phyloP scores from a whole-genome alignment of 2,113 vertebrate genomes.

The Gadus macrocephalus region DNA sequence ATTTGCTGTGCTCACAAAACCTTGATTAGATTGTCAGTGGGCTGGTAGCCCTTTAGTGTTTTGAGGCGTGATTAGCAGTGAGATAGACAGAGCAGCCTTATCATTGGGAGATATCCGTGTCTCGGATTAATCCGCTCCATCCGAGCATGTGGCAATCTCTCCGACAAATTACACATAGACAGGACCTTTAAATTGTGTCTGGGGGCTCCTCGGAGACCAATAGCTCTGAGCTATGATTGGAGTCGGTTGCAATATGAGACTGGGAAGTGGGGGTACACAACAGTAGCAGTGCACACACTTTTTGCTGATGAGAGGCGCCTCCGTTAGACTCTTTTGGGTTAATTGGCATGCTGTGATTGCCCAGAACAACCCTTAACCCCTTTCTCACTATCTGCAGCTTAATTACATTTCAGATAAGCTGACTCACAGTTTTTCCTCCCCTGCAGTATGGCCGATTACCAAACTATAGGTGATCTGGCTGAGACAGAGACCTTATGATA shows the following conservation, averaged over 20 bases:
- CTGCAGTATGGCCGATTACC: too few species aligned
- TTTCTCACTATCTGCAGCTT: slow-evolving; percentile 8
- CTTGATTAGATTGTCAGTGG: slow-evolving; percentile 49
- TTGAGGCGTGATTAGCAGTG: slow-evolving; percentile 44
- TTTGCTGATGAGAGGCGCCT: slow-evolving; percentile 44
- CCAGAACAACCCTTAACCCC: slow-evolving; percentile 25
- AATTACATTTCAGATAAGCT: not conserved
- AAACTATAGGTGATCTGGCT: too few species aligned
- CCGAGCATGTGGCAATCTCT: slow-evolving; percentile 48
- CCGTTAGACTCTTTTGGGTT: slow-evolving; percentile 16
- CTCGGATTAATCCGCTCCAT: slow-evolving; percentile 48
- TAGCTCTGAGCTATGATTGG: slow-evolving; percentile 29
- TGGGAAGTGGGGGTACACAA: slow-evolving; percentile 54
- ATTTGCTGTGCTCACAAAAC: slow-evolving; percentile 47
- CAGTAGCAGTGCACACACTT: slow-evolving; percentile 27
- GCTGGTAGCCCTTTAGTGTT: slow-evolving; percentile 38
- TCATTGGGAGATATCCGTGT: slow-evolving; percentile 34
- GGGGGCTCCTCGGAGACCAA: slow-evolving; percentile 51
- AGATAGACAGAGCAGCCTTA: slow-evolving; percentile 30
- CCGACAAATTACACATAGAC: slow-evolving; percentile 54
- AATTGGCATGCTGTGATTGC: slow-evolving; percentile 37
- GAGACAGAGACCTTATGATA: too few species aligned
- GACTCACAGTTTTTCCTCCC: not conserved
- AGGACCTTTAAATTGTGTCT: slow-evolving; percentile 58
- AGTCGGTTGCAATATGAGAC: slow-evolving; percentile 35